Conservation (phyloP, 2,888 invertebrate species). For the Encarsia formosa region DNA sequence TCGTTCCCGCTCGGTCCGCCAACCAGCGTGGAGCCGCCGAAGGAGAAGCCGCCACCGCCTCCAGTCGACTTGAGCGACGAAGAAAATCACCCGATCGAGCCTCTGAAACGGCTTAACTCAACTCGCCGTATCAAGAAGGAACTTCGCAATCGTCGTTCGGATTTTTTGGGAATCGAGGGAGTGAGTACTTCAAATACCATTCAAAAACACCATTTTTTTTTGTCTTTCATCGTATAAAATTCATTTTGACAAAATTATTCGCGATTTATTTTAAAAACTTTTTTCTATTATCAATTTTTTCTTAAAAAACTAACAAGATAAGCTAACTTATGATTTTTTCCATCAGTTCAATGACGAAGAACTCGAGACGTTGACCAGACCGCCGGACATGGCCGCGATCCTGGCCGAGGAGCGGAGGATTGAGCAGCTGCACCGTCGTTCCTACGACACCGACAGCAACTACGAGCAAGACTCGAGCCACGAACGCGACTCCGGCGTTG, state of each 20-base stretch:
- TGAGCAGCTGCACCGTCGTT: conserved; percentile 72
- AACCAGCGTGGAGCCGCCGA: conserved; percentile 70
- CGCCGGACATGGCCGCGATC: conserved; percentile 76
- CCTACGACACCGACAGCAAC: conserved; percentile 66
- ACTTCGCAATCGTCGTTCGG: conserved; percentile 75
- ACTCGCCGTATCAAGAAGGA: conserved; percentile 84
- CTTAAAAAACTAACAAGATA: background rate
- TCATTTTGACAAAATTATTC: background rate
- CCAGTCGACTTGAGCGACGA: conserved; percentile 58
- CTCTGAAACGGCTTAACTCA: conserved; percentile 72
- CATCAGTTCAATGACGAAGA: conserved; percentile 63
- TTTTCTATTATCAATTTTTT: background rate
- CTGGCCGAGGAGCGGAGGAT: conserved; percentile 76
- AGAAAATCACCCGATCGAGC: conserved; percentile 50
- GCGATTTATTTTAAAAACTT: background rate
- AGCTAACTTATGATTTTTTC: background rate
- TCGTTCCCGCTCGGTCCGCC: conserved; percentile 59
- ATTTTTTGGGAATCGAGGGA: conserved; percentile 81
- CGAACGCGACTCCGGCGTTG: conserved; percentile 73
- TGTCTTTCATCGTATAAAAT: background rate
- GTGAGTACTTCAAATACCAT: conserved; percentile 33
- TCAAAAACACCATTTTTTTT: background rate
- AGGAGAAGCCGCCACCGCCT: conserved; percentile 81
- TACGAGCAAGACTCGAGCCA: conserved; percentile 52
- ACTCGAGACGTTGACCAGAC: conserved; percentile 65